phyloP scores from a whole-genome alignment of 2,888 invertebrate genomes.

The Phoenoteleia sp. region DNA sequence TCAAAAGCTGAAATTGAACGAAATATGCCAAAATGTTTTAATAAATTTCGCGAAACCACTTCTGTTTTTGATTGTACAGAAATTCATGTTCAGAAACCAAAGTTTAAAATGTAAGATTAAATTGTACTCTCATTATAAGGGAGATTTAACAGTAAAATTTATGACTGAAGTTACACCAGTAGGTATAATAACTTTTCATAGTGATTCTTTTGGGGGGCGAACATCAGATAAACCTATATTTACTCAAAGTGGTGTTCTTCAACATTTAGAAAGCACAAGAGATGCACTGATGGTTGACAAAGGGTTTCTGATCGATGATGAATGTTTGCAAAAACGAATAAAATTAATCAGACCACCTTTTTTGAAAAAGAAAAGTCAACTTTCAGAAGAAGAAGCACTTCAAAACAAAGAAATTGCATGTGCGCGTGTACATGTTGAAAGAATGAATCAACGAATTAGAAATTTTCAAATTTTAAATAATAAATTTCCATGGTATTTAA shows the following conservation, averaged over 20 bases:
- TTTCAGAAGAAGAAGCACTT: constrained; percentile 52
- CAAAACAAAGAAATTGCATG: constrained; percentile 54
- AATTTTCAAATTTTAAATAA: constrained; percentile 51
- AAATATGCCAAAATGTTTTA: constrained; percentile 76
- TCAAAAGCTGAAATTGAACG: constrained; percentile 69
- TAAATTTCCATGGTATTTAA: constrained; percentile 42
- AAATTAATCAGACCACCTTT: constrained; percentile 67
- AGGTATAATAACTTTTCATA: constrained; percentile 75
- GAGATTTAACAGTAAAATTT: constrained; percentile 74
- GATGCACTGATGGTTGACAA: too few relatives aligned
- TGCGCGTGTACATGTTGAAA: constrained; percentile 67
- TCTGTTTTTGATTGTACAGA: constrained; percentile 78
- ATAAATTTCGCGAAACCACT: constrained; percentile 70
- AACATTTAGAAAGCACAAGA: too few relatives aligned
- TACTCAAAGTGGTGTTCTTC: too few relatives aligned
- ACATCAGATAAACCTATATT: constrained; percentile 75
- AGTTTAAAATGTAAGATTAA: constrained; percentile 71
- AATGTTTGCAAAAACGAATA: constrained; percentile 40
- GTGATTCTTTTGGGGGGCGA: constrained; percentile 75
- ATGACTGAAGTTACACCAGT: constrained; percentile 76
- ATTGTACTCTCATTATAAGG: constrained; percentile 76
- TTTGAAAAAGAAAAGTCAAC: constrained; percentile 60
- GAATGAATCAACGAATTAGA: constrained; percentile 59
- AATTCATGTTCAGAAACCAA: constrained; percentile 72
- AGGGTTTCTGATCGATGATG: constrained; percentile 65